Evolutionary conservation across 2,113 vertebrate genomes (phyloP).

Genomic region (Tyto alba): DNA sequence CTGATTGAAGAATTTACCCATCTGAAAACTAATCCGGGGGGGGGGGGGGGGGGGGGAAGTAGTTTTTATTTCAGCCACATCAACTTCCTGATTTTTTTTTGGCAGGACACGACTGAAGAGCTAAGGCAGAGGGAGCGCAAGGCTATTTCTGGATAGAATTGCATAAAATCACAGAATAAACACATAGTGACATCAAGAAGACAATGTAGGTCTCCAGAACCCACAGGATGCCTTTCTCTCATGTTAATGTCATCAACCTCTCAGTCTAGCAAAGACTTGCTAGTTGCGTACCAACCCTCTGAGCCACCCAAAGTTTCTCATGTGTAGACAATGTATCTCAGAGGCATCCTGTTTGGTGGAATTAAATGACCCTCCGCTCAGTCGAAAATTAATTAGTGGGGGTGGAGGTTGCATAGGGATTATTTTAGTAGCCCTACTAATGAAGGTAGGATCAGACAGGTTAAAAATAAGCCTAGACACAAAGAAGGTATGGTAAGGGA

Average conservation of each 20-base stretch:
- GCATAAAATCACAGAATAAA: neutral
- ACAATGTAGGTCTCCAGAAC: neutral
- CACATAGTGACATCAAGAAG: neutral
- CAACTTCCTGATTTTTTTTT: neutral
- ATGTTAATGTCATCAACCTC: neutral
- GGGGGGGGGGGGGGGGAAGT: no score
- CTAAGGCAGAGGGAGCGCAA: neutral
- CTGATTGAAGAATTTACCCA: neutral
- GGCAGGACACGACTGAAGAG: neutral
- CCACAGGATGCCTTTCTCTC: neutral
- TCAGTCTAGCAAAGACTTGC: neutral
- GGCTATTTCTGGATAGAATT: neutral
- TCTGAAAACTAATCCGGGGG: slow-evolving; percentile 18
- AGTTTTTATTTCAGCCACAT: slow-evolving; percentile 23
- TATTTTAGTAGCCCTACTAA: neutral
- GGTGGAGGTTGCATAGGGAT: neutral
- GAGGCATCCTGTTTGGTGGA: neutral
- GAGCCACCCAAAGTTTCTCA: neutral
- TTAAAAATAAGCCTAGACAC: neutral
- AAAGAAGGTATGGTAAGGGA: neutral
- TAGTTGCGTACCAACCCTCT: neutral
- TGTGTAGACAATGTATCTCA: neutral
- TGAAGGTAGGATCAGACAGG: neutral
- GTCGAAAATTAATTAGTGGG: neutral
- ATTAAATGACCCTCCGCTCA: neutral